Percentiles rank a stretch among this genome's conserved stretches.
Evolutionary conservation across 2,797 vertebrate genomes (phyloP).

Genomic region (Sebastes trivittatus): DNA sequence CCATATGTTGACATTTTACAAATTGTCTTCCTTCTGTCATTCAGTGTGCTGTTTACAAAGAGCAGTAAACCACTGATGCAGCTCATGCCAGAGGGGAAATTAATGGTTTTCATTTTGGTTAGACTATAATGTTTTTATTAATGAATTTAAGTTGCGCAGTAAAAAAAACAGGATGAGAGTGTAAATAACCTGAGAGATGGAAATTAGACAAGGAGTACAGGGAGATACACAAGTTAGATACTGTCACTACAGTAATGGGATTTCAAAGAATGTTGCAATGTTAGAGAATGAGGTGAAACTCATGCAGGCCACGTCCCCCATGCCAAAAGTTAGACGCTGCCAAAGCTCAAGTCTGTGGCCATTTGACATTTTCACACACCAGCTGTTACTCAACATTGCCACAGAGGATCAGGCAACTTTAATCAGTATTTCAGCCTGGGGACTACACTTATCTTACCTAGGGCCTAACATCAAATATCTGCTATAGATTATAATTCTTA

Average conservation of each 20-base stretch:
- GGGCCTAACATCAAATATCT: no score
- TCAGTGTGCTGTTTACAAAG: conserved; percentile 9
- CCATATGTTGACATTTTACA: not conserved
- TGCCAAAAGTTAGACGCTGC: not conserved
- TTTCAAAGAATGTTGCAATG: not conserved
- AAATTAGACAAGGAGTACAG: not conserved
- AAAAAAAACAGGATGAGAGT: not conserved
- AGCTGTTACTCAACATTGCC: conserved; percentile 1
- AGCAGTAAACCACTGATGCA: conserved; percentile 17
- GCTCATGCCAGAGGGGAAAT: conserved; percentile 9
- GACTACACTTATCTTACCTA: not conserved
- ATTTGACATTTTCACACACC: conserved; percentile 16
- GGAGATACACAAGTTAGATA: not conserved
- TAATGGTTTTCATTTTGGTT: conserved; percentile 15
- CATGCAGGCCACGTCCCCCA: not conserved
- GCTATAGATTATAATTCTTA: no score
- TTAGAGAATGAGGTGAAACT: not conserved
- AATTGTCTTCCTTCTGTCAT: conserved; percentile 13
- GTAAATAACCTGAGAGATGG: not conserved
- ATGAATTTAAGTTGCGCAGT: not conserved
- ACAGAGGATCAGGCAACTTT: not conserved
- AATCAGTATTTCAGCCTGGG: conserved; percentile 8
- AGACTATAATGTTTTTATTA: conserved; percentile 4
- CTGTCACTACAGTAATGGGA: not conserved
- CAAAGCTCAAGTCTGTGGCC: not conserved